phyloP scores from a whole-genome alignment of 2,888 invertebrate species.

The Plemyria rubiginata region DNA sequence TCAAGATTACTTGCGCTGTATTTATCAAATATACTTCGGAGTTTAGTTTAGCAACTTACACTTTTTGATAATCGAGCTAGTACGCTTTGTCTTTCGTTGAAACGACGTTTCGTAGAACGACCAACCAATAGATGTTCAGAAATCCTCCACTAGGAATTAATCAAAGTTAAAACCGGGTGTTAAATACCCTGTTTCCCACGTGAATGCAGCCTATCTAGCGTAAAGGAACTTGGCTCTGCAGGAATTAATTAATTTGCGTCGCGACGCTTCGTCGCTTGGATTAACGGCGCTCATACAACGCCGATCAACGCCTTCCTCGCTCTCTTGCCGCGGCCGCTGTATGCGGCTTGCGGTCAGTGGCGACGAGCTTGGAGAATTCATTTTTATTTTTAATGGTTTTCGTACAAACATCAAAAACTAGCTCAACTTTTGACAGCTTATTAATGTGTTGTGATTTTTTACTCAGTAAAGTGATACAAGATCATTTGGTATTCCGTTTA shows the following conservation, averaged over 20 bases:
- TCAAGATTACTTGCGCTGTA: no score
- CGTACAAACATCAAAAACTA: not conserved
- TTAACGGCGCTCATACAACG: constrained; percentile 43
- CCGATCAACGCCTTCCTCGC: constrained; percentile 19
- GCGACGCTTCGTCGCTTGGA: constrained; percentile 43
- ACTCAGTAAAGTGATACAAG: no score
- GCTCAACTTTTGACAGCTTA: not conserved
- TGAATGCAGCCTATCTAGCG: constrained; percentile 44
- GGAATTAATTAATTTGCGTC: constrained; percentile 63
- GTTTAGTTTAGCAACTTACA: no score
- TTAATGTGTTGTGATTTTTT: not conserved
- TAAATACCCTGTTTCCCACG: constrained; percentile 3
- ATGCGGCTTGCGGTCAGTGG: not conserved
- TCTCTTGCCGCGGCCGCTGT: constrained; percentile 10
- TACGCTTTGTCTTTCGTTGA: no score
- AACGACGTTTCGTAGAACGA: no score
- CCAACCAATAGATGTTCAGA: not conserved
- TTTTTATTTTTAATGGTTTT: not conserved
- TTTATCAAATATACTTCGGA: no score
- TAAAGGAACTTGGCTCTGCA: constrained; percentile 57
- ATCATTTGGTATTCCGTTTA: no score
- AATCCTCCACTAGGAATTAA: not conserved
- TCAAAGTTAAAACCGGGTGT: not conserved
- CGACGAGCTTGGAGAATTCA: not conserved
- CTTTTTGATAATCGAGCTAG: no score